Conservation (phyloP, 1,140 invertebrate genomes). For the Platorchestia sp. region DNA sequence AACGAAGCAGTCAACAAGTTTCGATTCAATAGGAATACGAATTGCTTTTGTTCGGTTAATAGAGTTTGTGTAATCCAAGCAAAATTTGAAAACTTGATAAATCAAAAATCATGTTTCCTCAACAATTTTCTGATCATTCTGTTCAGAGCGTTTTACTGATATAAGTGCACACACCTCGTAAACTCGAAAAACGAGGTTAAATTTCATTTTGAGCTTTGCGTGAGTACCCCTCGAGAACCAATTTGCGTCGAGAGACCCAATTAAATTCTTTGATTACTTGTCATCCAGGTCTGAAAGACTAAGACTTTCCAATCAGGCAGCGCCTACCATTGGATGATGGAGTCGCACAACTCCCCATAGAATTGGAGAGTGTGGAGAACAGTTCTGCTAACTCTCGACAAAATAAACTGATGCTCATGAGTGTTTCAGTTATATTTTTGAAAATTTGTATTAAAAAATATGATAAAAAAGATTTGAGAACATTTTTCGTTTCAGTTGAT, state of each 20-base stretch:
- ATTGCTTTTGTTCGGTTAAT: too few species aligned
- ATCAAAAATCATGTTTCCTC: too few species aligned
- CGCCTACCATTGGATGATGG: not conserved
- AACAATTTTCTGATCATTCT: too few species aligned
- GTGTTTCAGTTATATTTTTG: not conserved
- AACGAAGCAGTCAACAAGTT: too few species aligned
- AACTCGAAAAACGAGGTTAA: not conserved
- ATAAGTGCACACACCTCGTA: too few species aligned
- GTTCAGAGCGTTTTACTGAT: too few species aligned
- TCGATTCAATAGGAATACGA: too few species aligned
- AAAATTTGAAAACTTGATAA: too few species aligned
- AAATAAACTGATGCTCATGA: not conserved
- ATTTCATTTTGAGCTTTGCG: not conserved
- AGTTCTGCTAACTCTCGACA: not conserved
- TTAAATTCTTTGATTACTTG: slow-evolving; percentile 12
- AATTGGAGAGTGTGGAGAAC: not conserved
- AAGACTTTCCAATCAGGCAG: not conserved
- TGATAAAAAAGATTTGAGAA: not conserved
- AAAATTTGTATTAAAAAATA: not conserved
- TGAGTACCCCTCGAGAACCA: not conserved
- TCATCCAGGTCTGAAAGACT: not conserved
- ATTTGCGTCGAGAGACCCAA: not conserved
- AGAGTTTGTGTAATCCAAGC: too few species aligned
- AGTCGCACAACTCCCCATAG: not conserved
- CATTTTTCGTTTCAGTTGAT: not conserved